Percentiles rank a stretch among this genome's conserved stretches.
phyloP scores from a whole-genome alignment of 2,797 vertebrate genomes.

The Oryzias dopingdopingensis region DNA sequence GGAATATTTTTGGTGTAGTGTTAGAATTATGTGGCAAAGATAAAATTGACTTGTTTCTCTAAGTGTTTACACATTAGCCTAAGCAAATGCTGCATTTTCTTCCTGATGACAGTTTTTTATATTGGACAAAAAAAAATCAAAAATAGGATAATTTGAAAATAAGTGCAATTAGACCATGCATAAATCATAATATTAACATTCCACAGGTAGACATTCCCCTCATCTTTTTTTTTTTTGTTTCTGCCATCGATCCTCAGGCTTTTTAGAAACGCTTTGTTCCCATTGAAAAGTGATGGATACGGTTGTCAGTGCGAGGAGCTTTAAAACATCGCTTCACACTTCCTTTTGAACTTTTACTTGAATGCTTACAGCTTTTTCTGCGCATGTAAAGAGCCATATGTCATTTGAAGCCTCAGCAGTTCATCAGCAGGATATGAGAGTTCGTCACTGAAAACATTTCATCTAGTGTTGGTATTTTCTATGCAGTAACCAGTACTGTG shows the following conservation, averaged over 20 bases:
- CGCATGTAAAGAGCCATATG: not conserved
- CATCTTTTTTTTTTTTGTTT: slow-evolving; percentile 20
- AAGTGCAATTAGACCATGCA: slow-evolving; percentile 83
- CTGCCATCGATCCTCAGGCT: slow-evolving; percentile 9
- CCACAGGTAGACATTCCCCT: slow-evolving; percentile 74
- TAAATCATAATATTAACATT: slow-evolving; percentile 55
- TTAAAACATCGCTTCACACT: slow-evolving; percentile 17
- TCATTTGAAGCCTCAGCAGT: not conserved
- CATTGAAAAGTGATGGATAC: slow-evolving; percentile 13
- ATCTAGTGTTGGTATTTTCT: slow-evolving; percentile 65
- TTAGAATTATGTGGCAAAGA: slow-evolving; percentile 43
- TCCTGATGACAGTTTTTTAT: slow-evolving; percentile 45
- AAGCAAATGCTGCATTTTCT: slow-evolving; percentile 78
- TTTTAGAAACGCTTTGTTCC: slow-evolving; percentile 20
- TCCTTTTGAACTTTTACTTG: not conserved
- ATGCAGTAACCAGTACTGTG: slow-evolving; percentile 76
- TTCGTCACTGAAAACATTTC: slow-evolving; percentile 30
- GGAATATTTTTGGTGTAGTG: slow-evolving; percentile 67
- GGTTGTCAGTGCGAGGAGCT: slow-evolving; percentile 13
- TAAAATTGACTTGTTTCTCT: slow-evolving; percentile 74
- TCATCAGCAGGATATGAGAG: no score
- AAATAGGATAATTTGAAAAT: slow-evolving; percentile 58
- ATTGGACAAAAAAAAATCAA: slow-evolving; percentile 42
- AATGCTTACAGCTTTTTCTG: not conserved
- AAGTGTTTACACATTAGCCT: slow-evolving; percentile 82